Base-by-base conservation (phyloP, 2,113 vertebrate genomes). In the Syrrhaptes paradoxus region DNA sequence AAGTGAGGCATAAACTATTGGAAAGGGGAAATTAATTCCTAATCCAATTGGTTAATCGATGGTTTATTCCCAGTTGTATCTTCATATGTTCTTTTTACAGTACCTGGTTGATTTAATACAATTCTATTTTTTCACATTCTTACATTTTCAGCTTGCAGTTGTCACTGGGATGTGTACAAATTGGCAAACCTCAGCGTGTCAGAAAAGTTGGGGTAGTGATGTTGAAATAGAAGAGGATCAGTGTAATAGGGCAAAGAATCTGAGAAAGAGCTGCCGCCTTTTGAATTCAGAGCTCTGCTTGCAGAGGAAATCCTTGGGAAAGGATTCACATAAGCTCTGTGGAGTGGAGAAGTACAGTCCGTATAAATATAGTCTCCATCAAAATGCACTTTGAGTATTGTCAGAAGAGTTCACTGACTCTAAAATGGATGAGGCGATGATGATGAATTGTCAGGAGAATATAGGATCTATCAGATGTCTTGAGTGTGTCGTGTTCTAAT, bases 1-100 rank as follows among this genome's bases (percentile, higher is more conserved):
- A 83, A 94, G 32, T 49, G 48, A 80, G 34, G 51, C 52, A 63
- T 90, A 77, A 87, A 26, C 54, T 83, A 20, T 79, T 66, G 79
- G 59, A 91, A 83, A 61, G 32, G 12, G 75, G 68, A 81, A 90
- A 84, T 90, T 78, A 71, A 88, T 67, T 90, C 68, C 72, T 92
- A 92, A 93, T 96, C 87, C 78, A 77, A 20, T 93, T 85, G 92
- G 87, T 65, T 93, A 93, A 85, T 95, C 68, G 57, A 51, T 63
- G 59, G 34, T 34, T 83, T 96, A 78, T 80, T 95, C 72, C 38
- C 51, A 71, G 52, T 46, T 91, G 54, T 79, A 80, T 51, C 54
- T 46, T 66, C 1, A 0, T 70, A 18, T 86, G 65, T 81, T 78
- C 72, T 63, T 77, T 84, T 81, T 65, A 49, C 52, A 38, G 32